Evolutionary conservation across 35 echinoderm and acorn worm species (phyloP).

Genomic region (Acanthaster planci): DNA sequence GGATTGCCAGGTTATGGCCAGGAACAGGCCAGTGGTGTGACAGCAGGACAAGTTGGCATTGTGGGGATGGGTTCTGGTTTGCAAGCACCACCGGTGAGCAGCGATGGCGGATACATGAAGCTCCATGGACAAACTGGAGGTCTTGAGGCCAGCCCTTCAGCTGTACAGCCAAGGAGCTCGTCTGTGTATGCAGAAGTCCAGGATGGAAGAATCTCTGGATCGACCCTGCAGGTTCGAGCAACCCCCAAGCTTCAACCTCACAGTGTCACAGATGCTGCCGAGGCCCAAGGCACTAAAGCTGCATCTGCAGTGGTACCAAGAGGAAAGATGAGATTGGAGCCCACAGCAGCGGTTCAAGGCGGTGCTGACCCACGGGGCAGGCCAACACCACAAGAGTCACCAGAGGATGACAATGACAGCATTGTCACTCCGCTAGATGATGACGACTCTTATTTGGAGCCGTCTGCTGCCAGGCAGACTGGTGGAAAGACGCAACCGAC

Average conservation of each 20-base stretch:
- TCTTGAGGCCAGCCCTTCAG: background rate
- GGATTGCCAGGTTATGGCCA: background rate
- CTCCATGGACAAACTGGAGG: background rate
- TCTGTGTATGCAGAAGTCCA: background rate
- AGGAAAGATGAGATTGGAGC: too few relatives aligned
- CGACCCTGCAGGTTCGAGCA: background rate
- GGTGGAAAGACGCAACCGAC: background rate
- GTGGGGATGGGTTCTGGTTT: background rate
- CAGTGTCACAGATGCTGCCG: too few relatives aligned
- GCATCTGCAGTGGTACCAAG: too few relatives aligned
- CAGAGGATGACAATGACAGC: background rate
- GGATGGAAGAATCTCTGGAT: background rate
- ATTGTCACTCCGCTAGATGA: constrained; percentile 1
- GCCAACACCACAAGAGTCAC: too few relatives aligned
- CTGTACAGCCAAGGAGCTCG: background rate
- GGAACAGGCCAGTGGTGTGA: background rate
- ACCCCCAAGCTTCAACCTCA: background rate
- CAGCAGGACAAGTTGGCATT: background rate
- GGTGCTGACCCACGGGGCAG: too few relatives aligned
- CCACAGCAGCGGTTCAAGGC: too few relatives aligned
- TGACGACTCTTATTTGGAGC: background rate
- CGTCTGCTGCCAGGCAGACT: background rate
- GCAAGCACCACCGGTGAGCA: background rate
- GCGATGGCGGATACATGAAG: background rate
- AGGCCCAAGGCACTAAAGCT: too few relatives aligned